Evolutionary conservation across 1,140 invertebrate species (phyloP).

Genomic region (Trichoplusia ni): DNA sequence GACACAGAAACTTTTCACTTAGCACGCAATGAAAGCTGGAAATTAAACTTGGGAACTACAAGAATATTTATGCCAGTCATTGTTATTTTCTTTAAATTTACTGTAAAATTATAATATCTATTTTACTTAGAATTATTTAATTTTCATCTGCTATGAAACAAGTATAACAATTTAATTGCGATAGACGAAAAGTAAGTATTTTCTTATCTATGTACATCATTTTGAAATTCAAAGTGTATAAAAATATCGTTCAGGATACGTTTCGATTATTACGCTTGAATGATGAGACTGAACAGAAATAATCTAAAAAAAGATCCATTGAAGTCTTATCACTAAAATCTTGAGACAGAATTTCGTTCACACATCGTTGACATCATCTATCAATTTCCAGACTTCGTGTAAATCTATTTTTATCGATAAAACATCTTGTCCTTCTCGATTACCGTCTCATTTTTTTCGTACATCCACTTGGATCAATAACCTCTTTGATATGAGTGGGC

Average conservation of each 20-base stretch:
- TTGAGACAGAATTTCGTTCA: too few species aligned
- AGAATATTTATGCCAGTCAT: conserved; percentile 16
- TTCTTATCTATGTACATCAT: too few species aligned
- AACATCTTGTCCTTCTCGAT: neutral
- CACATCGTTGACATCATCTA: too few species aligned
- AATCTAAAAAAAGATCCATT: too few species aligned
- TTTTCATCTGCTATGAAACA: neutral
- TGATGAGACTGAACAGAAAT: too few species aligned
- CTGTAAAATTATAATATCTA: neutral
- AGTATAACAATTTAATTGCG: too few species aligned
- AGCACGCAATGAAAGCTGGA: conserved; percentile 35
- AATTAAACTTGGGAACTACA: conserved; percentile 29
- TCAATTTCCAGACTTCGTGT: too few species aligned
- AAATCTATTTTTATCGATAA: neutral
- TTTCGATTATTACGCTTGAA: too few species aligned
- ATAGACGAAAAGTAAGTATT: too few species aligned
- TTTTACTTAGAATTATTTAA: neutral
- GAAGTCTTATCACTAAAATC: too few species aligned
- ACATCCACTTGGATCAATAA: conserved; percentile 43
- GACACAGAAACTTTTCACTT: conserved; percentile 43
- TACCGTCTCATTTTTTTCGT: conserved; percentile 16
- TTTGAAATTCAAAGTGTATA: too few species aligned
- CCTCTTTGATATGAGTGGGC: conserved; percentile 23
- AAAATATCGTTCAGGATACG: too few species aligned
- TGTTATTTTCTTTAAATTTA: neutral